Conservation (phyloP, 2,113 vertebrate species). For the Propithecus coquereli region DNA sequence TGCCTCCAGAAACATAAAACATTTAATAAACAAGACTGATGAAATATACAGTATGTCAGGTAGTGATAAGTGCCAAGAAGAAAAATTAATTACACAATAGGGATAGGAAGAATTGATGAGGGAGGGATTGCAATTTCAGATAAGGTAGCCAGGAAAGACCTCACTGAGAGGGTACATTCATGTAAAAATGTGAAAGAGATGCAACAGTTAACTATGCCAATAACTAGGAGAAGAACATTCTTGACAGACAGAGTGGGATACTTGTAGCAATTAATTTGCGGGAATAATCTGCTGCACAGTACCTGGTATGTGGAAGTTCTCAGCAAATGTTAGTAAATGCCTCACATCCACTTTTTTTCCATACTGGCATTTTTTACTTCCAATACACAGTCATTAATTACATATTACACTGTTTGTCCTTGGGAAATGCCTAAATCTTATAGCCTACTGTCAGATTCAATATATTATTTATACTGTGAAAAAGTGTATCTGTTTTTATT, state of each 20-base stretch:
- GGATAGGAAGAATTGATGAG: not conserved
- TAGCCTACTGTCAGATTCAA: not conserved
- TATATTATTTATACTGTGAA: too few species aligned
- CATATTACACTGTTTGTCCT: not conserved
- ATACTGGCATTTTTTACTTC: not conserved
- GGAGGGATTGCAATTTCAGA: not conserved
- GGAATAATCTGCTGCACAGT: not conserved
- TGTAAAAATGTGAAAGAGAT: not conserved
- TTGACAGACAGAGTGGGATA: not conserved
- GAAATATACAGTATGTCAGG: not conserved
- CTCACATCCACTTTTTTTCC: not conserved
- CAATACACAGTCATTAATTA: not conserved
- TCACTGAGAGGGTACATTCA: not conserved
- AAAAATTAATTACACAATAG: slow-evolving; percentile 17
- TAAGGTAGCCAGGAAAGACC: not conserved
- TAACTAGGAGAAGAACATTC: not conserved
- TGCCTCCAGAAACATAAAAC: not conserved
- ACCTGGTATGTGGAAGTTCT: not conserved
- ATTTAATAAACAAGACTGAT: not conserved
- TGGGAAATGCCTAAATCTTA: not conserved
- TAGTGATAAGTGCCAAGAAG: not conserved
- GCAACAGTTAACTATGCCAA: not conserved
- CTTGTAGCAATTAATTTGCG: not conserved
- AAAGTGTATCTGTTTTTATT: not conserved
- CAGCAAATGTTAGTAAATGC: not conserved